These are phyloP conservation scores for Drosophila bunnanda DNA, from an alignment of 2,888 invertebrate species.

Conservation along the genomic window DNA sequence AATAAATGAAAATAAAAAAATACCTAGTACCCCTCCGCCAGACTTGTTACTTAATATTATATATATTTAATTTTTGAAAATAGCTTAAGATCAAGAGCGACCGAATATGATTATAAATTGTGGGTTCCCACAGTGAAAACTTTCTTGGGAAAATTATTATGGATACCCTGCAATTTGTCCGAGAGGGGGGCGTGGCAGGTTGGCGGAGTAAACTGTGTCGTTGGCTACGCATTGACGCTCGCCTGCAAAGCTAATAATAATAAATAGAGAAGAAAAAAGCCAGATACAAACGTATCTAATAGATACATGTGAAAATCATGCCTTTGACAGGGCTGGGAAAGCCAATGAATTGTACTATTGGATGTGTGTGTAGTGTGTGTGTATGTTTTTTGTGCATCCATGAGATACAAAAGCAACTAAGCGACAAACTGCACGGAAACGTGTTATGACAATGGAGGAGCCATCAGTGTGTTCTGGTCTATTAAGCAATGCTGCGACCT, in stretches of 20 bases:
- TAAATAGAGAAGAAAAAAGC: constrained; percentile 14
- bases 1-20: background rate
- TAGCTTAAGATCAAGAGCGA: constrained; percentile 9
- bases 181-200: constrained; percentile 10
- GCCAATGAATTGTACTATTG: constrained; percentile 76
- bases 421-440: constrained; percentile 50
- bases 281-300: constrained; percentile 78
- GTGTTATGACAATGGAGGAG: constrained; percentile 74
- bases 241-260: constrained; percentile 42
- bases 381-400: constrained; percentile 47
- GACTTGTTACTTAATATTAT: background rate
- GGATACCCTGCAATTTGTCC: constrained; percentile 33
- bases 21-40: background rate
- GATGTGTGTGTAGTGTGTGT: constrained; percentile 43
- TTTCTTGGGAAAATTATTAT: constrained; percentile 24
- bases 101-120: background rate
- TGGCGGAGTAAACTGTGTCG: constrained; percentile 68
- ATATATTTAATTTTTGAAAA: background rate
- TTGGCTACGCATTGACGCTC: constrained; percentile 77
- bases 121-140: constrained; percentile 30
- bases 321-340: constrained; percentile 77
- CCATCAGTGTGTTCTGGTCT: constrained; percentile 66
- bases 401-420: constrained; percentile 61
- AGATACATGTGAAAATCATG: constrained; percentile 82
- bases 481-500: constrained; percentile 69